Conservation (phyloP, 2,113 vertebrate species). For the Cyrtonyx montezumae region DNA sequence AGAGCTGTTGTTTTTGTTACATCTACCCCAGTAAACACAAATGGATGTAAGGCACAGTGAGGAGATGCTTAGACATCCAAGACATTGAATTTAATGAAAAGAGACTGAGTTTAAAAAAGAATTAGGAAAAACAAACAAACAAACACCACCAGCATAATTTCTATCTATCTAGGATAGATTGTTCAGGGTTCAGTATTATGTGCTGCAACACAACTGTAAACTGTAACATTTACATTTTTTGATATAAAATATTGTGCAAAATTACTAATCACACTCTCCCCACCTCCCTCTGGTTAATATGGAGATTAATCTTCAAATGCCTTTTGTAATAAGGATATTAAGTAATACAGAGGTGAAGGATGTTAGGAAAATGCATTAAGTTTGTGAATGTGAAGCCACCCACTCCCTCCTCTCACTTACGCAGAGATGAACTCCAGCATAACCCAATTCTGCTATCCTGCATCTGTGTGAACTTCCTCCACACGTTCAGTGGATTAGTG, state of each 20-base stretch:
- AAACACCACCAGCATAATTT: neutral
- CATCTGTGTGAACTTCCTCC: neutral
- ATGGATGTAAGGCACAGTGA: conserved; percentile 23
- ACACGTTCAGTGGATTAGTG: neutral
- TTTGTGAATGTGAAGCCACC: neutral
- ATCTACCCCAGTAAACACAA: neutral
- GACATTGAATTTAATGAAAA: conserved; percentile 65
- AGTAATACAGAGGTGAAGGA: conserved; percentile 34
- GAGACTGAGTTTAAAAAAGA: conserved; percentile 54
- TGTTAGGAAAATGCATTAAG: conserved; percentile 13
- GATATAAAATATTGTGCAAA: conserved; percentile 38
- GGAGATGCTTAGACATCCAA: conserved; percentile 45
- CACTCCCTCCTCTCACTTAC: neutral
- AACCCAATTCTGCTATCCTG: neutral
- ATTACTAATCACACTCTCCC: neutral
- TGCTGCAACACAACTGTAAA: conserved; percentile 37
- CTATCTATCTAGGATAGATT: neutral
- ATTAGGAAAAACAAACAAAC: neutral
- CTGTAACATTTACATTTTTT: conserved; percentile 49
- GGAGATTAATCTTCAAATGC: conserved; percentile 51
- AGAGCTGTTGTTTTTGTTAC: conserved; percentile 21
- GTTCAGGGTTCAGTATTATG: neutral
- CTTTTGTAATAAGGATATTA: conserved; percentile 48
- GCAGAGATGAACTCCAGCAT: neutral
- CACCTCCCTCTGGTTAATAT: conserved; percentile 38